Conservation (phyloP, 2,113 vertebrate species). For the Dasyprocta punctata region DNA sequence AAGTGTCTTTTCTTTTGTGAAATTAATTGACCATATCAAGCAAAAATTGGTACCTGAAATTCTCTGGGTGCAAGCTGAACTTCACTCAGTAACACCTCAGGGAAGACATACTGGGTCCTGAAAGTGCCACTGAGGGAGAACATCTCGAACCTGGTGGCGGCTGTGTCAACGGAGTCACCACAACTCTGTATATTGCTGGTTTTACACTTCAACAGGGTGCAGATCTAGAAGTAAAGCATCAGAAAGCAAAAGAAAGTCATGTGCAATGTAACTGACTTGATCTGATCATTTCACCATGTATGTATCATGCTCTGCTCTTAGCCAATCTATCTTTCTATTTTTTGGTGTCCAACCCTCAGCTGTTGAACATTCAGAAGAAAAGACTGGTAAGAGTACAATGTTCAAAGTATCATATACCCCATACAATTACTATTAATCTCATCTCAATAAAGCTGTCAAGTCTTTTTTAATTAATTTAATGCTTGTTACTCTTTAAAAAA, state of each 20-base stretch:
- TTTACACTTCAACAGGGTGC: constrained; percentile 84
- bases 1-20: background rate
- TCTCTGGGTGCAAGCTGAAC: constrained; percentile 82
- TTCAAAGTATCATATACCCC: background rate
- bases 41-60: constrained; percentile 81
- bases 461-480: background rate
- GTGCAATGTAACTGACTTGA: background rate
- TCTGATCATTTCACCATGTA: background rate
- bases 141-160: constrained; percentile 83
- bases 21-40: background rate
- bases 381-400: no score
- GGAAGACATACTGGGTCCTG: constrained; percentile 84
- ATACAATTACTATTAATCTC: background rate
- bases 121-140: constrained; percentile 87
- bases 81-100: constrained; percentile 85
- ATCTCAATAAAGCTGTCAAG: background rate
- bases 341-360: no score
- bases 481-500: background rate
- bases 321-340: no score
- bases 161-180: constrained; percentile 68
- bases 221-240: constrained; percentile 74
- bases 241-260: background rate
- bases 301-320: background rate
- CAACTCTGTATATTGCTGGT: constrained; percentile 71
- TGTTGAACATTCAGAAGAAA: no score